A percentile compares a stretch with the other conserved stretches of the same genome.
These are phyloP conservation scores for Nudaria mundana DNA, from an alignment of 2,888 invertebrate species.

Conservation along the genomic window DNA sequence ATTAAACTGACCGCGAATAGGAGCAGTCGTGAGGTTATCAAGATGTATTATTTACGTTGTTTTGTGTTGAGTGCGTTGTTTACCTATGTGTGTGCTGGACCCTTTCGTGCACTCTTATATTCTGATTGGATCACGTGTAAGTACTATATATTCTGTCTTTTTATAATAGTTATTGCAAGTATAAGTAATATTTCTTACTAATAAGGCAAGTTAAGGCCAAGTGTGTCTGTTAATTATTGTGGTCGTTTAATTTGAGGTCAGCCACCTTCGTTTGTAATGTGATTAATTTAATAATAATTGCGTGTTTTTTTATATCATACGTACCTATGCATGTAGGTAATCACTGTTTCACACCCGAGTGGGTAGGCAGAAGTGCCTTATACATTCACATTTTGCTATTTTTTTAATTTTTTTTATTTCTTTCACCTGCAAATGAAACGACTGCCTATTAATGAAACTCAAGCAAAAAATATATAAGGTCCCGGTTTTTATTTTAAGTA, in stretches of 20 bases:
- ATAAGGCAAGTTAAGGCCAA: neutral
- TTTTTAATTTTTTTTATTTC: too few relatives aligned
- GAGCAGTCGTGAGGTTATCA: constrained; percentile 30
- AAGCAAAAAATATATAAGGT: too few relatives aligned
- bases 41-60: constrained; percentile 35
- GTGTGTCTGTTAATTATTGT: neutral
- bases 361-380: too few relatives aligned
- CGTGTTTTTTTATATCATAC: neutral
- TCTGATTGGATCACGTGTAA: constrained; percentile 68
- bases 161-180: too few relatives aligned
- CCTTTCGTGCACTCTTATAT: constrained; percentile 54
- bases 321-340: neutral
- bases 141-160: too few relatives aligned
- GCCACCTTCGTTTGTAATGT: neutral
- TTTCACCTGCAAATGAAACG: too few relatives aligned
- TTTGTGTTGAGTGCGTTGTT: constrained; percentile 32
- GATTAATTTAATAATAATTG: neutral
- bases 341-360: too few relatives aligned
- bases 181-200: neutral
- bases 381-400: too few relatives aligned
- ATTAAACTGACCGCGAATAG: constrained; percentile 32
- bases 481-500: too few relatives aligned
- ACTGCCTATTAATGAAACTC: too few relatives aligned
- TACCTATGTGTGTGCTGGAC: constrained; percentile 39
- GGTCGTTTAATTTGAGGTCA: neutral